These are phyloP conservation scores for Circaetus gallicus DNA, from an alignment of 2,113 vertebrate species.

Conservation along the genomic window DNA sequence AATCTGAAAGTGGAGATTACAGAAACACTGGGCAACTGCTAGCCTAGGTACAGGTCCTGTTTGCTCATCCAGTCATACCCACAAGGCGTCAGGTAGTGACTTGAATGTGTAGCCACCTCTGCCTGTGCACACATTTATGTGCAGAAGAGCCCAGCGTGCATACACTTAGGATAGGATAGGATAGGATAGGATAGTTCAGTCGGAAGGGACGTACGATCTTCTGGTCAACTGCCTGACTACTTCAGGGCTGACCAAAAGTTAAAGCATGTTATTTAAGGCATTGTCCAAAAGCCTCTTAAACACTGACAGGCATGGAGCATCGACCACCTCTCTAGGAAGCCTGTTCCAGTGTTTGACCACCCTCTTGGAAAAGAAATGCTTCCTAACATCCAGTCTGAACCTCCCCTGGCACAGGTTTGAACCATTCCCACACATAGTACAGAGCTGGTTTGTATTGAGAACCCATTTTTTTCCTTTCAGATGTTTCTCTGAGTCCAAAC, in stretches of 20 bases:
- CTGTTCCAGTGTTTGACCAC: neutral
- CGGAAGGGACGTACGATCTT: too few species aligned
- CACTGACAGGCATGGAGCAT: neutral
- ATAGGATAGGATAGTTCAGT: neutral
- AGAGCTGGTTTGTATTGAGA: neutral
- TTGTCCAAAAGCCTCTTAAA: neutral
- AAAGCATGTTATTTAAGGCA: neutral
- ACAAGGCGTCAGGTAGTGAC: accelerated
- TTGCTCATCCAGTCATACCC: accelerated
- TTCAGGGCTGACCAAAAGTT: too few species aligned
- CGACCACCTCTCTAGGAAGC: neutral
- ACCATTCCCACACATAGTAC: neutral
- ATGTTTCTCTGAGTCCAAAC: slow-evolving; percentile 48
- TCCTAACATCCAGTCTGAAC: neutral
- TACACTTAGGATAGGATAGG: too few species aligned
- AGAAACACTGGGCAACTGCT: neutral
- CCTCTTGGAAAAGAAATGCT: neutral
- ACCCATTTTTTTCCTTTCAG: neutral
- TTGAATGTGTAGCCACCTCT: neutral
- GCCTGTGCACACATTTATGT: neutral
- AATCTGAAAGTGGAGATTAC: neutral
- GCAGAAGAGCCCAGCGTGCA: neutral
- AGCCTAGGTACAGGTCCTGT: neutral
- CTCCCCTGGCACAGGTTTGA: neutral
- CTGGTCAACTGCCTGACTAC: too few species aligned